Conservation (phyloP, 2,113 vertebrate species). For the Benthochromis sp. region DNA sequence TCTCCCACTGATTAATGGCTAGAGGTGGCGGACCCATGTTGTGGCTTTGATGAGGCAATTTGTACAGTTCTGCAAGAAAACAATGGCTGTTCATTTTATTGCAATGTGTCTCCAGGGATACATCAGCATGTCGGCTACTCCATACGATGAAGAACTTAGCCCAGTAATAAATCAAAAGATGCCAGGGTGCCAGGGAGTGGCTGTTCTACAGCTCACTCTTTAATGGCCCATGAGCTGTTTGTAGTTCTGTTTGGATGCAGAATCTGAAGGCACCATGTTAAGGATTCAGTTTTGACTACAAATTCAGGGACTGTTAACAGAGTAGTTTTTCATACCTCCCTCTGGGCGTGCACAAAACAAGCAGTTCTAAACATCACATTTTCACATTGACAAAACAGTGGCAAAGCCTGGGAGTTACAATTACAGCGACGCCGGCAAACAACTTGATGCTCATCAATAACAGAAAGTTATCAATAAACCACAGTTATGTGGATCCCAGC, state of each 20-base stretch:
- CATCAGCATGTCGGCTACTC: constrained; percentile 20
- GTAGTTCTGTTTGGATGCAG: constrained; percentile 26
- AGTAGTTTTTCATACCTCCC: neutral
- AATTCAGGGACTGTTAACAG: neutral
- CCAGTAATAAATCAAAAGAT: constrained; percentile 53
- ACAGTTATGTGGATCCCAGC: neutral
- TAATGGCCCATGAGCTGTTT: constrained; percentile 39
- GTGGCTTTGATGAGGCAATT: constrained; percentile 65
- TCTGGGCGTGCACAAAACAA: neutral
- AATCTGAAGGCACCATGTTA: neutral
- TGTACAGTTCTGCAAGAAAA: constrained; percentile 56
- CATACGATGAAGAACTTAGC: constrained; percentile 24
- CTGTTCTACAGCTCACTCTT: constrained; percentile 3
- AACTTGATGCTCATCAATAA: neutral
- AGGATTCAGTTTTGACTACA: neutral
- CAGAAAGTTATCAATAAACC: neutral
- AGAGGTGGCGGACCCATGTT: constrained; percentile 57
- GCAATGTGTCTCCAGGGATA: constrained; percentile 44
- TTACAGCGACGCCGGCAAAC: neutral
- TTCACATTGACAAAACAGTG: neutral
- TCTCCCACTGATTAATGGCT: constrained; percentile 47
- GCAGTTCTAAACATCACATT: neutral
- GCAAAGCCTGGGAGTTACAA: neutral
- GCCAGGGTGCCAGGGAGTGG: neutral
- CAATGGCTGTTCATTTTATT: constrained; percentile 60